These are phyloP conservation scores for Tenualosa ilisha DNA, from an alignment of 2,797 vertebrate species.

Conservation along the genomic window DNA sequence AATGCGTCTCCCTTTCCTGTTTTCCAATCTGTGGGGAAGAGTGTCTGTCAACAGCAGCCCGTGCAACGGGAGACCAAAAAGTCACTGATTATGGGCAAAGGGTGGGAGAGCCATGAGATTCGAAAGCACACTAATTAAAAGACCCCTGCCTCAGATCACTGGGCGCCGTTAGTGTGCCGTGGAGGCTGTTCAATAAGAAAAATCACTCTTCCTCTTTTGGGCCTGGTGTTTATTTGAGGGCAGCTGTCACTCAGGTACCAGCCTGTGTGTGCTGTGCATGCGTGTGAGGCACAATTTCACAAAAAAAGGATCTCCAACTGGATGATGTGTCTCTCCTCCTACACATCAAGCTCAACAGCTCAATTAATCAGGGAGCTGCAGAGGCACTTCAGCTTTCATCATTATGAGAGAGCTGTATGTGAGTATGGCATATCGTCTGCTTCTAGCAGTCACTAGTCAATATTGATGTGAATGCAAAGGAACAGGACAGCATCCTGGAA, in stretches of 20 bases:
- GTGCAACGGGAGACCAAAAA: neutral
- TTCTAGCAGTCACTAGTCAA: neutral
- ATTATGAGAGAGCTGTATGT: neutral
- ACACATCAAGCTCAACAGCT: conserved; percentile 10
- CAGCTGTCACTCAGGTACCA: neutral
- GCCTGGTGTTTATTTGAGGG: neutral
- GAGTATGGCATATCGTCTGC: neutral
- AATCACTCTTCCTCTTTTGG: neutral
- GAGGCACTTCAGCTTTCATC: neutral
- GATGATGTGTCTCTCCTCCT: neutral
- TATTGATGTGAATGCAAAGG: neutral
- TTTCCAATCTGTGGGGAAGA: conserved; percentile 13
- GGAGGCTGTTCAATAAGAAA: neutral
- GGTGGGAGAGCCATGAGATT: neutral
- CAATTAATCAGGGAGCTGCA: neutral
- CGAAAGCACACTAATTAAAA: neutral
- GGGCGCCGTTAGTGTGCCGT: neutral
- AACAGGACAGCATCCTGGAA: neutral
- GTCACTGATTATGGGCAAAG: neutral
- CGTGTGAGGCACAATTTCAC: neutral
- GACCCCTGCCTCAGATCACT: neutral
- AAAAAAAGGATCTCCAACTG: neutral
- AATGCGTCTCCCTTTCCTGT: conserved; percentile 5
- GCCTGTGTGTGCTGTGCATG: neutral
- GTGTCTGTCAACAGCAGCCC: neutral